Evolutionary conservation across 2,888 invertebrate genomes (phyloP), one percentile per base, ranked within the genome.

Genomic region (Listrodromus nycthemerus): DNA sequence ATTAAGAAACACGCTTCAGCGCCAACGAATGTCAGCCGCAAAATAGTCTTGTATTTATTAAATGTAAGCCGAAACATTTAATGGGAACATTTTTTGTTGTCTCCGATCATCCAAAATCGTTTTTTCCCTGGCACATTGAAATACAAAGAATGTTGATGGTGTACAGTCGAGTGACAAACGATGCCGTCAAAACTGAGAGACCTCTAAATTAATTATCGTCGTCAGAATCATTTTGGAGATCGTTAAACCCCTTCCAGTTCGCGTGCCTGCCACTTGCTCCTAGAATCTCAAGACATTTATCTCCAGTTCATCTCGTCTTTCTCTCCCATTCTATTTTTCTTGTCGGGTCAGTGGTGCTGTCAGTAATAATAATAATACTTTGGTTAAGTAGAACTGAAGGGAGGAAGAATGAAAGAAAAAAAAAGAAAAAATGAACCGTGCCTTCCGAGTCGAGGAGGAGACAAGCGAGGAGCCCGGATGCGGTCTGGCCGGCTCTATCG

Each of bases 401-500:
- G 52, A 69, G 55, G 13, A 74, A 74, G 55, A 80, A n/a, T n/a
- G 52, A 50, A 63, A 21, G 21, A 73, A 58, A 10, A 37, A 58
- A 76, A 13, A 63, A 67, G 45, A 66, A 61, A 37, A 21, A 66
- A 74, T 37, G 74, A 80, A 37, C 24, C 45, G 50, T 45, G 67
- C 52, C 73, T 73, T 58, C 81, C 69, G 37, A 78, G 78, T 74
- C 81, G 58, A 75, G 73, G 65, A 63, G 73, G 80, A 78, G 83
- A 83, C 83, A 61, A 77, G 78, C 69, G 48, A 61, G 61, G 82
- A 61, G 69, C 50, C 71, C 61, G 78, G 74, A 78, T 74, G 84
- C 48, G 81, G 77, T 84, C 66, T 74, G 30, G 77, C 69, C 19
- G 55, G 45, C 63, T 61, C 24, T 21, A 13, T 27, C 37, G 66